Evolutionary conservation across 2,113 vertebrate genomes (phyloP).

Genomic region (Catharus fuscescens): DNA sequence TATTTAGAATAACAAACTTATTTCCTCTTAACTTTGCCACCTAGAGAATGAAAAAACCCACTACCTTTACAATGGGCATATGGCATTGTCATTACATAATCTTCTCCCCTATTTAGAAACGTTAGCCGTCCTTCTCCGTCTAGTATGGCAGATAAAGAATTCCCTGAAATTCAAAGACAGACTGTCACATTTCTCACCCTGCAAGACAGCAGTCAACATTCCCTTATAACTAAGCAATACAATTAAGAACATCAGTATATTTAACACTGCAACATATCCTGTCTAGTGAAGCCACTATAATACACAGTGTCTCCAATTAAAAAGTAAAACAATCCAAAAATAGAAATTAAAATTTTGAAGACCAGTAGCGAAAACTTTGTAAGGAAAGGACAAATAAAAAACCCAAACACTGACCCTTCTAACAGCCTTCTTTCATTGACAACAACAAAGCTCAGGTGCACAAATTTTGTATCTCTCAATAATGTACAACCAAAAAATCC

Average conservation of each 20-base stretch:
- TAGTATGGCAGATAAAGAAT: slow-evolving; percentile 95
- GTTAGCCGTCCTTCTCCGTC: slow-evolving; percentile 94
- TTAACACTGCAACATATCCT: not conserved
- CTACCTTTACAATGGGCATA: slow-evolving; percentile 99
- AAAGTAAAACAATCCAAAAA: not conserved
- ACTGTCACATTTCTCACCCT: not conserved
- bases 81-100: slow-evolving; percentile 98
- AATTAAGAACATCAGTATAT: not conserved
- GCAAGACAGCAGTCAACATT: not conserved
- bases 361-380: not conserved
- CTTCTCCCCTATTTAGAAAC: slow-evolving; percentile 95
- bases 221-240: not conserved
- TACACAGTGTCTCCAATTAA: not conserved
- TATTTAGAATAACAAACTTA: not conserved
- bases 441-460: not conserved
- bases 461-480: not conserved
- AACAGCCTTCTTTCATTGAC: not conserved
- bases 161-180: slow-evolving; percentile 81
- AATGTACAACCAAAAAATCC: fast-evolving
- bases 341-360: not conserved
- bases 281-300: not conserved
- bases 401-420: not conserved
- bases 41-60: not conserved
- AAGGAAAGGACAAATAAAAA: not conserved
- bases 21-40: not conserved